Evolutionary conservation across 37 sponge, comb jelly and placozoan species (phyloP).

Genomic region (Spongilla lacustris): DNA sequence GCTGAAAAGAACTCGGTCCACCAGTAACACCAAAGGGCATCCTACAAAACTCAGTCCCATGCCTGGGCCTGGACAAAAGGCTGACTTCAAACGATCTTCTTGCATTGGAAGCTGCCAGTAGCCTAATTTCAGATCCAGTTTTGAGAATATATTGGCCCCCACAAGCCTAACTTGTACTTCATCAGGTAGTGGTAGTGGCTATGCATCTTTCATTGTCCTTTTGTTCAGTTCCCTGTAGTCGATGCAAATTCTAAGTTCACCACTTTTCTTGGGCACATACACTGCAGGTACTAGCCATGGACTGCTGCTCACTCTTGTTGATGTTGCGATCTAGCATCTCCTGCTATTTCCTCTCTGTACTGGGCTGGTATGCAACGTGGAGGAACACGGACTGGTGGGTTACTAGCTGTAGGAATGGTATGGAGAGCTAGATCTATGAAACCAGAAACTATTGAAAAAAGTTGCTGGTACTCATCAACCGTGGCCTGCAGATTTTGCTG

Average conservation of each 20-base stretch:
- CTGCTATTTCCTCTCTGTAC: conserved; percentile 15
- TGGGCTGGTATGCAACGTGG: conserved; percentile 44
- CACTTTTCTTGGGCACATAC: conserved; percentile 6
- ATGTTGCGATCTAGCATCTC: conserved; percentile 32
- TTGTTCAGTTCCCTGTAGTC: conserved; percentile 4
- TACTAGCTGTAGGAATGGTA: too few relatives aligned
- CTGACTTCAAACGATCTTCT: too few relatives aligned
- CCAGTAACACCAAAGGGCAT: too few relatives aligned
- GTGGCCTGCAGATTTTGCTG: too few relatives aligned
- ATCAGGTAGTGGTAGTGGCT: conserved; percentile 36
- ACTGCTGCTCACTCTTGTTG: conserved; percentile 27
- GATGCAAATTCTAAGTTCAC: too few relatives aligned
- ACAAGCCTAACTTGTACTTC: conserved; percentile 26
- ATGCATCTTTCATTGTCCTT: neutral
- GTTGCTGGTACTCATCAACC: too few relatives aligned
- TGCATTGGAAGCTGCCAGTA: conserved; percentile 20
- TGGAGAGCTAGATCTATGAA: too few relatives aligned
- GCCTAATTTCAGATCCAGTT: conserved; percentile 8
- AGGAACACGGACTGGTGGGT: conserved; percentile 16
- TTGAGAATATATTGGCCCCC: conserved; percentile 8
- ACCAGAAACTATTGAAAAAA: too few relatives aligned
- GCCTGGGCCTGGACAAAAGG: too few relatives aligned
- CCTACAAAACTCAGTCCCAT: too few relatives aligned
- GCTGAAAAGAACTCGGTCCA: too few relatives aligned
- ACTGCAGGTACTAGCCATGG: conserved; percentile 38